Base-by-base conservation (phyloP, 2,113 vertebrate genomes). In the Phodopus roborovskii region DNA sequence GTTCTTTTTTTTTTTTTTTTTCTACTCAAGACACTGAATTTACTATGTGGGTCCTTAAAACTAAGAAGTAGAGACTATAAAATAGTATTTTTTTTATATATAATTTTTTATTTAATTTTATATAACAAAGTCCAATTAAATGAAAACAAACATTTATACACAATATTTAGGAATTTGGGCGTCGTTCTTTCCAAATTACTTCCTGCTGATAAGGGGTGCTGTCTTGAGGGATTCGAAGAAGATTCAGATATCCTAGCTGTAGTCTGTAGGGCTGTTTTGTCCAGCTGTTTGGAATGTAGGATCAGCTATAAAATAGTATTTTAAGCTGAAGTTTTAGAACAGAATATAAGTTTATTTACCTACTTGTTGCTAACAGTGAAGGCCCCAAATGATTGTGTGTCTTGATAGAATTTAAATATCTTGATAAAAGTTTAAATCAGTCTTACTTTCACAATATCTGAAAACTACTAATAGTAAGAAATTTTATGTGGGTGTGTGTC, bases 1-100 rank as follows among this genome's bases (percentile, higher is more conserved):
- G 78, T 77, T 77, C 66, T 95, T n/a, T n/a, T n/a, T n/a, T n/a
- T n/a, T n/a, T 95, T 96, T 95, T 96, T 96, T 97, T 96, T 96
- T 97, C 39, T 9, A 66, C 83, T 4, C 42, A 96, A 97, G 96
- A 96, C 77, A n/a, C 81, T 83, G 93, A 96, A 94, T 36, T 53
- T 92, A 77, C 88, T 91, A 15, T 89, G 50, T 26, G 42, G 10
- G 86, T 70, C 9, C 66, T 92, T 94, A 82, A 94, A 95, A 91
- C 75, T 89, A 95, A 78, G 66, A 97, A 94, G 78, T 73, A 30
- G 3, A 78, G 7, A 64, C 71, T 79, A 88, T 45, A 92, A 91
- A 92, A 73, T 50, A 66, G 17, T 93, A 58, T 91, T 90, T 92
- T 33, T n/a, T n/a, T n/a, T n/a, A n/a, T n/a, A n/a, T n/a, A n/a